Base-by-base conservation (phyloP, 2,113 vertebrate genomes). In the Hyla sarda region DNA sequence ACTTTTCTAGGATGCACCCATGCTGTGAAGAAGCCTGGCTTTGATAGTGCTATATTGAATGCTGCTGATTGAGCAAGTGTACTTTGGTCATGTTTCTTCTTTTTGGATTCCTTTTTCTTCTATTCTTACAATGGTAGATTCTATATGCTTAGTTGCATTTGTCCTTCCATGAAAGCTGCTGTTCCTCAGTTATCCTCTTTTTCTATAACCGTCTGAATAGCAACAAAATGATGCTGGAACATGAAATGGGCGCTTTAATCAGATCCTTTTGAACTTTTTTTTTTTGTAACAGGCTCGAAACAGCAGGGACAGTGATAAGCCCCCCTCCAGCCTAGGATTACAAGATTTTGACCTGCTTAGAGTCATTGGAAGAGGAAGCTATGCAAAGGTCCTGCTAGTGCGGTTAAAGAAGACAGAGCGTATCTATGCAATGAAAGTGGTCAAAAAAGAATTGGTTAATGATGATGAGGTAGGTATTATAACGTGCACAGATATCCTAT, bases 391-490 rank as follows among this genome's bases (percentile, higher is more conserved):
- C 71, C 92, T 99, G 75, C 90, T 99, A 80, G 98, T 99, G 82
- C 96, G 97, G 21, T 89, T 99, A 88, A 99, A 99, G 93, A 99
- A 98, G 91, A 99, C 97, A 0, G 98, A 99, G 81, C 96, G 98
- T 86, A 99, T 99, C 92, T 99, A 99, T 32, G 98, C 98, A 75
- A 99, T 99, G 98, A 99, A 99, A 88, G 98, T 99, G 86, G 98
- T 99, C 90, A 99, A 99, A 92, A 99, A 99, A 91, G 98, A 99
- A 90, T 95, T 99, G 0, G 98, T 99, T 90, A 99, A 99, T 9
- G 98, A 99, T 45, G 98, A 99, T 65, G 98, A 99, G 97, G 98
- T 98, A 88, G 91, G 93, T 4, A 45, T 45, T 19, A 54, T 34
- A 67, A 1, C n/a, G 1, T 14, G 34, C 72, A 82, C 81, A 48